Conservation (phyloP, 2,888 invertebrate species). For the Orthonychiurus folsomi region DNA sequence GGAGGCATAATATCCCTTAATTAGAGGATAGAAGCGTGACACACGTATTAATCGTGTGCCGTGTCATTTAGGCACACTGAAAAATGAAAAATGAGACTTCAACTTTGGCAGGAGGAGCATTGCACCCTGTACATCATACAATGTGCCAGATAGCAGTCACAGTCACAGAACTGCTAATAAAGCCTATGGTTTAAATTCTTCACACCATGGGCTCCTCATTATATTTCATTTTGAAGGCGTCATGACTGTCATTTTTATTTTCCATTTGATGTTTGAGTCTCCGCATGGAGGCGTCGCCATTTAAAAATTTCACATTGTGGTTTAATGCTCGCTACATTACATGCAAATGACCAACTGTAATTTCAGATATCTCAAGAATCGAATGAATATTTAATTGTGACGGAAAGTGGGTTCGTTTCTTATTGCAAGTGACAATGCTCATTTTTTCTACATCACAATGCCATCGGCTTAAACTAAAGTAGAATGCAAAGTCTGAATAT, state of each 20-base stretch:
- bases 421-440: neutral
- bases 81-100: neutral
- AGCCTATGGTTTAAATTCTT: neutral
- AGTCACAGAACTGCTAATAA: no score
- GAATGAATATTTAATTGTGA: no score
- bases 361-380: no score
- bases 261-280: neutral
- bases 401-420: no score
- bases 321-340: no score
- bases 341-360: no score
- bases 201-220: neutral
- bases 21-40: conserved; percentile 26
- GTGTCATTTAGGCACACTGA: neutral
- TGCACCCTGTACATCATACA: no score
- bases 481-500: neutral
- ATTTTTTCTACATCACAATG: neutral
- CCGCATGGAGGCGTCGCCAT: no score
- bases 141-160: no score
- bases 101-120: neutral
- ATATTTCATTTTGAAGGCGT: neutral
- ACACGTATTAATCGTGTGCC: conserved; percentile 22
- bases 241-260: conserved; percentile 1
- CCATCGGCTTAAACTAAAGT: neutral
- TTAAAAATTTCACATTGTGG: no score
- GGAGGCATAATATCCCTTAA: conserved; percentile 17